Evolutionary conservation across 2,888 invertebrate genomes (phyloP).

Genomic region (Sclerodermus sp.): DNA sequence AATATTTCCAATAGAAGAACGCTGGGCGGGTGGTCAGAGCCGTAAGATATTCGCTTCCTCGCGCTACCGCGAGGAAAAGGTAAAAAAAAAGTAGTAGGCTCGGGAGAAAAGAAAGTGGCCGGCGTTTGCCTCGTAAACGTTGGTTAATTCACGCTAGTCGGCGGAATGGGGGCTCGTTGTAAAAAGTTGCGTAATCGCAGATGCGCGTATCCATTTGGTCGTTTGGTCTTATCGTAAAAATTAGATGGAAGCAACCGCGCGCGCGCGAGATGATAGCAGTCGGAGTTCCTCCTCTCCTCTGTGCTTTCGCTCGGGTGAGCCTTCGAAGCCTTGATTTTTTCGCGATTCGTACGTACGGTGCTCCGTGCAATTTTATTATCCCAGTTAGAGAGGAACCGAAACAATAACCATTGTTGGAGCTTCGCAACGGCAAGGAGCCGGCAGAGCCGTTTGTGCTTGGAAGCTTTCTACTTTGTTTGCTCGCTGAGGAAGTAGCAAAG

Average conservation of each 20-base stretch:
- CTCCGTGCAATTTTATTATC: slow-evolving; percentile 27
- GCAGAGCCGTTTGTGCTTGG: slow-evolving; percentile 19
- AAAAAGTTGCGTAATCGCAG: slow-evolving; percentile 2
- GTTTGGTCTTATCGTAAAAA: too few relatives aligned
- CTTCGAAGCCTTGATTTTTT: too few relatives aligned
- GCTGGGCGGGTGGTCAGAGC: too few relatives aligned
- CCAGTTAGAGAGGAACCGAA: slow-evolving; percentile 16
- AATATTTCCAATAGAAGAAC: too few relatives aligned
- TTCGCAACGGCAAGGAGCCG: slow-evolving; percentile 8
- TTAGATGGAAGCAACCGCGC: too few relatives aligned
- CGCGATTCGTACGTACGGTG: too few relatives aligned
- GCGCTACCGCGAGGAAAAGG: not conserved
- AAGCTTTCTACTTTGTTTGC: slow-evolving; percentile 21
- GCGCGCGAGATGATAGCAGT: too few relatives aligned
- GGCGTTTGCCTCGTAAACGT: not conserved
- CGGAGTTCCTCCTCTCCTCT: not conserved
- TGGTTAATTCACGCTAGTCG: not conserved
- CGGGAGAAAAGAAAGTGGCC: not conserved
- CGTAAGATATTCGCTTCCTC: too few relatives aligned
- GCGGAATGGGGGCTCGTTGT: not conserved
- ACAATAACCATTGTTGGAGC: slow-evolving; percentile 35
- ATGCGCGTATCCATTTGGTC: too few relatives aligned
- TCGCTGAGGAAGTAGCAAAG: slow-evolving; percentile 9
- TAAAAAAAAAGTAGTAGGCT: not conserved
- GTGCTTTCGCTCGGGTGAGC: not conserved